These are phyloP conservation scores for Mythimna impura DNA, from an alignment of 2,888 invertebrate genomes.

Conservation along the genomic window DNA sequence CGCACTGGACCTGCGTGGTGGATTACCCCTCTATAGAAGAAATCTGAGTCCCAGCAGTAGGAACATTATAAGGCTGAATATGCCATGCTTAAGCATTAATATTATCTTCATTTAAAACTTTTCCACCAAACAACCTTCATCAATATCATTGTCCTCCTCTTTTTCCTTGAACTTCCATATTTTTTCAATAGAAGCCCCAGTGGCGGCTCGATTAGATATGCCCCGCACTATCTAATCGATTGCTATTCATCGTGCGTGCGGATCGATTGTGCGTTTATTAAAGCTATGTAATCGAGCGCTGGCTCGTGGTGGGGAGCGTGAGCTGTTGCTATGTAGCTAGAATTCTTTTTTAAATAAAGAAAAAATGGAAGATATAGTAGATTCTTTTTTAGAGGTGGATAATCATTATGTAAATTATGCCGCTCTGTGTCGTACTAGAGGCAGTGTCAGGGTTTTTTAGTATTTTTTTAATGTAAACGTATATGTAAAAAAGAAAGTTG, in stretches of 20 bases:
- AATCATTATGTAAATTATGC: not conserved
- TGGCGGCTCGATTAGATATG: constrained; percentile 32
- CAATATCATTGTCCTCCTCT: constrained; percentile 15
- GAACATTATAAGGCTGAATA: no score
- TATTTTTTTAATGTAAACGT: no score
- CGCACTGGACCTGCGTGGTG: no score
- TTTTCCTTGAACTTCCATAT: constrained; percentile 27
- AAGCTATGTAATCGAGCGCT: constrained; percentile 43
- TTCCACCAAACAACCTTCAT: not conserved
- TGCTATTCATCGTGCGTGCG: constrained; percentile 45
- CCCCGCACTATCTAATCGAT: constrained; percentile 57
- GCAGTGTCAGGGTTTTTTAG: no score
- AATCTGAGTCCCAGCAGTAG: no score
- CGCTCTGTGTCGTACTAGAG: no score
- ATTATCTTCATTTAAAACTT: not conserved
- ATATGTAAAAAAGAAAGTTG: no score
- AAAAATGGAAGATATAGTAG: not conserved
- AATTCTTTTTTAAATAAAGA: not conserved
- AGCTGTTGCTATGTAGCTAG: constrained; percentile 28
- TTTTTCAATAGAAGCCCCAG: constrained; percentile 40
- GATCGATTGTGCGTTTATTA: constrained; percentile 62
- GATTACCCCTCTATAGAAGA: no score
- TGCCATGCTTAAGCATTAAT: no score
- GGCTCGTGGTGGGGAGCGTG: constrained; percentile 27
- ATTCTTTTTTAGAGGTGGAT: not conserved